Percentiles rank a stretch among this genome's conserved stretches.
phyloP scores from a whole-genome alignment of 2,113 vertebrate genomes.

The Galeopterus variegatus region DNA sequence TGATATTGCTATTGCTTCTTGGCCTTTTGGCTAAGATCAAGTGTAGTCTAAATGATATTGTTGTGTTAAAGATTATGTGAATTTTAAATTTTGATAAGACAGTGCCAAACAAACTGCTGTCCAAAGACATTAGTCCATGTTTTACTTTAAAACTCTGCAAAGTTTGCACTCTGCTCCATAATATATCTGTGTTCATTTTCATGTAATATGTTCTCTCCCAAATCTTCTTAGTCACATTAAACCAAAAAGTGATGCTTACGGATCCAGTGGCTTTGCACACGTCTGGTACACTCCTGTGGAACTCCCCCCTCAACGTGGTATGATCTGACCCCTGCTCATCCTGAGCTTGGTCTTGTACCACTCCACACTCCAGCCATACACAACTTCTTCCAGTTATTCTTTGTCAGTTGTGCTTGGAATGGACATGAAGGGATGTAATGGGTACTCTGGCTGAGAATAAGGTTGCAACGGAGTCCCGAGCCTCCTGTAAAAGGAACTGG shows the following conservation, averaged over 20 bases:
- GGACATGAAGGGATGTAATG: background rate
- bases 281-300: too few relatives aligned
- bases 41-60: background rate
- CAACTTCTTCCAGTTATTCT: background rate
- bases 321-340: background rate
- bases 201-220: background rate
- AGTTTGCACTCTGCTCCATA: background rate
- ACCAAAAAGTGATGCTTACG: background rate
- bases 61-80: conserved; percentile 28
- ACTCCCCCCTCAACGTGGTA: background rate
- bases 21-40: too few relatives aligned
- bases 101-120: conserved; percentile 45
- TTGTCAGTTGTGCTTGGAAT: background rate
- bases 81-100: conserved; percentile 49
- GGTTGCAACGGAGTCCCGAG: background rate
- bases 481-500: background rate
- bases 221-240: background rate
- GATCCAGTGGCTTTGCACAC: background rate
- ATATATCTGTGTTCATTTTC: background rate
- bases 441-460: background rate
- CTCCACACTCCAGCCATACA: background rate
- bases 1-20: background rate
- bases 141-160: conserved; percentile 49
- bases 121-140: conserved; percentile 27
- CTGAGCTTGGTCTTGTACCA: background rate